These are phyloP conservation scores for Lypha dubia DNA, from an alignment of 2,888 invertebrate genomes.

Conservation along the genomic window DNA sequence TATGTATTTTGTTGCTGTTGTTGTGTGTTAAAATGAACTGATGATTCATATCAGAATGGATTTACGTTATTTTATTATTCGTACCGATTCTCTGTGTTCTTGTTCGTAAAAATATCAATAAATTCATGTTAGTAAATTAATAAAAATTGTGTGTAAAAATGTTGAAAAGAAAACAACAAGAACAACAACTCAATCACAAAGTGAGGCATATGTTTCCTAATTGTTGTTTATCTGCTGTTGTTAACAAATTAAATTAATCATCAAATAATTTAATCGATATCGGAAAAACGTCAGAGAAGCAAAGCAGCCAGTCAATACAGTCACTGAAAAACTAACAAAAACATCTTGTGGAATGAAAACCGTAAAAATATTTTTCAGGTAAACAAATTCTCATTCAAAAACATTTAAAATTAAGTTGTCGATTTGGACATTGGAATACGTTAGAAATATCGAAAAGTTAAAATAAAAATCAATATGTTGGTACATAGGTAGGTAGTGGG, in stretches of 20 bases:
- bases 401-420: conserved; percentile 3
- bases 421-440: neutral
- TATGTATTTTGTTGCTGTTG: too few species aligned
- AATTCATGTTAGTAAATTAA: conserved; percentile 45
- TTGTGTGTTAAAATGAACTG: conserved; percentile 18
- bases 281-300: conserved; percentile 19
- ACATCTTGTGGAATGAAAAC: conserved; percentile 72
- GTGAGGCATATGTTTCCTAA: conserved; percentile 57
- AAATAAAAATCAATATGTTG: conserved; percentile 32
- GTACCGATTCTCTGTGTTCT: neutral
- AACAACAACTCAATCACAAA: conserved; percentile 14
- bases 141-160: conserved; percentile 54
- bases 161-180: conserved; percentile 39
- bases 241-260: conserved; percentile 36
- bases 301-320: neutral
- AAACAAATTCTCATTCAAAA: conserved; percentile 58
- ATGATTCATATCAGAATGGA: conserved; percentile 57
- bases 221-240: conserved; percentile 1
- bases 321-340: neutral
- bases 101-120: conserved; percentile 41
- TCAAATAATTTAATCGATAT: conserved; percentile 1
- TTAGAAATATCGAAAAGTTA: neutral
- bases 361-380: conserved; percentile 76
- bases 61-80: conserved; percentile 23
- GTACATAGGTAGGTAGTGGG: conserved; percentile 1